Evolutionary conservation across 2,888 invertebrate species (phyloP).

Genomic region (Chloroclysta siterata): DNA sequence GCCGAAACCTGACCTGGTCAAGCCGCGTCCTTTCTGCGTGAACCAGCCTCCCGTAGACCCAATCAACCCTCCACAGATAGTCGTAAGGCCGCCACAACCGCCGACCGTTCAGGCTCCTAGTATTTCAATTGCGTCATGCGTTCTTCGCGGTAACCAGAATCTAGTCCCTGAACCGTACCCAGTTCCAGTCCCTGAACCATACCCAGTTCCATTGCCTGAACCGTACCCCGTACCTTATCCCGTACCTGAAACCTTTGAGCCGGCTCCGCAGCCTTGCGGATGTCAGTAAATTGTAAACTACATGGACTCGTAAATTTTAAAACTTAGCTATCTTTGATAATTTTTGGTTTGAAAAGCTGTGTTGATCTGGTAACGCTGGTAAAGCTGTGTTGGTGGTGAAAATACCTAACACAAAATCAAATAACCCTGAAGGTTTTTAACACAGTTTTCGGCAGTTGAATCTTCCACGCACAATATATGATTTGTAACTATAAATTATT

Average conservation of each 20-base stretch:
- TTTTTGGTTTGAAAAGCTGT: neutral
- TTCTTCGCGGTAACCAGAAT: neutral
- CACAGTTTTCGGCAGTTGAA: too few species aligned
- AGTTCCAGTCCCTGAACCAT: slow-evolving; percentile 1
- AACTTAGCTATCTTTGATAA: slow-evolving; percentile 9
- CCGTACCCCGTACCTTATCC: neutral
- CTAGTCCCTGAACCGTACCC: slow-evolving; percentile 2
- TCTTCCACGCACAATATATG: too few species aligned
- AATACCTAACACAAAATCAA: neutral
- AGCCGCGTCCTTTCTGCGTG: slow-evolving; percentile 58
- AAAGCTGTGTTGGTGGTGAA: too few species aligned
- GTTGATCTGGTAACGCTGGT: neutral
- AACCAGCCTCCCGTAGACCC: slow-evolving; percentile 54
- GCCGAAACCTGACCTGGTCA: slow-evolving; percentile 51
- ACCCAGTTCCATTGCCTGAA: neutral
- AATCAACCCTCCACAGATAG: slow-evolving; percentile 56
- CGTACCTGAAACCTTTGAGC: slow-evolving; percentile 3
- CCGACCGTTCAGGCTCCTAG: slow-evolving; percentile 56
- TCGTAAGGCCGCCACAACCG: slow-evolving; percentile 55
- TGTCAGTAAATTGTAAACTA: slow-evolving; percentile 3
- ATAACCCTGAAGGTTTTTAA: neutral
- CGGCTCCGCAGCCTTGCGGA: neutral
- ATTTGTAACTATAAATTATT: too few species aligned
- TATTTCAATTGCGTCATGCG: slow-evolving; percentile 10
- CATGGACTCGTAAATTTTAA: neutral